A percentile compares a stretch with the other conserved stretches of the same genome.
These are phyloP conservation scores for Mizuhopecten yessoensis DNA, from an alignment of 1,140 invertebrate genomes.

Conservation along the genomic window DNA sequence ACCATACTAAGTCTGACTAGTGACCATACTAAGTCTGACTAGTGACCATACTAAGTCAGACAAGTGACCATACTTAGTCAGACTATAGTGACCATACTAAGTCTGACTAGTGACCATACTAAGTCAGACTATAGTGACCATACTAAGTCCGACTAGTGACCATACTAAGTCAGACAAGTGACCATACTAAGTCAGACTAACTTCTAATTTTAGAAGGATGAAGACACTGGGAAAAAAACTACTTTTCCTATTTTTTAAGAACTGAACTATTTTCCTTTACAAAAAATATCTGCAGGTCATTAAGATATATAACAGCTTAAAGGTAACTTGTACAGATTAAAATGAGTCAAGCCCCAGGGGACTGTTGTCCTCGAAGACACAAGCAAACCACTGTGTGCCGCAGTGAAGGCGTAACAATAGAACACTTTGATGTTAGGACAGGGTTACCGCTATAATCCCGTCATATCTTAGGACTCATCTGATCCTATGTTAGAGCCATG, in stretches of 20 bases:
- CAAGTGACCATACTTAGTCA: too few relatives aligned
- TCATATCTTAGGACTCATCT: not conserved
- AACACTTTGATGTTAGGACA: slow-evolving; percentile 3
- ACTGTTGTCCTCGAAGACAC: not conserved
- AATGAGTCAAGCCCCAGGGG: not conserved
- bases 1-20: too few relatives aligned
- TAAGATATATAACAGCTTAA: not conserved
- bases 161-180: too few relatives aligned
- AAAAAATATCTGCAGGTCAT: too few relatives aligned
- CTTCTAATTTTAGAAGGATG: not conserved
- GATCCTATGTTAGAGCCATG: not conserved
- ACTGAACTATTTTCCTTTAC: not conserved
- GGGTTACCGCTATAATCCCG: not conserved
- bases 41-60: too few relatives aligned
- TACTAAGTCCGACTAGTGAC: too few relatives aligned
- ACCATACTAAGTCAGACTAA: too few relatives aligned
- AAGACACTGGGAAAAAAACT: not conserved
- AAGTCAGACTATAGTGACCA: too few relatives aligned
- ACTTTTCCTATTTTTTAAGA: too few relatives aligned
- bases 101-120: too few relatives aligned
- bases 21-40: too few relatives aligned
- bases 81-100: too few relatives aligned
- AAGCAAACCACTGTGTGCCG: not conserved
- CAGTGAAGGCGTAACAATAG: not conserved
- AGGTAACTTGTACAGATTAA: not conserved